phyloP scores from a whole-genome alignment of 2,888 invertebrate genomes.

The Girardia tigrina region DNA sequence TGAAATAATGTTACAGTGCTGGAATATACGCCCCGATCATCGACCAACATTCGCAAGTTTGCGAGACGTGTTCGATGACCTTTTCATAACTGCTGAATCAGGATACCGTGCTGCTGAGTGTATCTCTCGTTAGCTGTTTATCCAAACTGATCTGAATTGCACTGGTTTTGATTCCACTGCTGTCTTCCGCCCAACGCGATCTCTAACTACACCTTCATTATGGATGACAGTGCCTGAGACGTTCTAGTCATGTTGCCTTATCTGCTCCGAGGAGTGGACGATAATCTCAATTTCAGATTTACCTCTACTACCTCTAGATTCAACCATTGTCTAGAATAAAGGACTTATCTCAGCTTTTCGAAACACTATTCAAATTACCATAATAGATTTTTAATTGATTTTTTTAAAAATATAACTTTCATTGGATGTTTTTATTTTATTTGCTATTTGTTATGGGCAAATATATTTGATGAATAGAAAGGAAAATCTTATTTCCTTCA shows the following conservation, averaged over 20 bases:
- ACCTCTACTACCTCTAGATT: slow-evolving; percentile 8
- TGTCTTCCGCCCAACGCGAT: slow-evolving; percentile 15
- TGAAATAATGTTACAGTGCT: slow-evolving; percentile 79
- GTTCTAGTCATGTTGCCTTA: slow-evolving; percentile 23
- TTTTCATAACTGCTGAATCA: slow-evolving; percentile 54
- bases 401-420: slow-evolving; percentile 17
- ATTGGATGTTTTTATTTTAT: background rate
- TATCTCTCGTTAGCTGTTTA: slow-evolving; percentile 9
- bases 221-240: slow-evolving; percentile 16
- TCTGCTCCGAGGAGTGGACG: slow-evolving; percentile 13
- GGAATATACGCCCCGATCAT: slow-evolving; percentile 78
- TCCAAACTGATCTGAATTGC: slow-evolving; percentile 19
- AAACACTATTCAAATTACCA: slow-evolving; percentile 10
- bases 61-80: slow-evolving; percentile 47
- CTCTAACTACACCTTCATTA: slow-evolving; percentile 2
- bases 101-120: slow-evolving; percentile 56
- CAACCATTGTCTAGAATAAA: slow-evolving; percentile 23
- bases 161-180: slow-evolving; percentile 14
- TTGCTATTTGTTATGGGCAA: too few relatives aligned
- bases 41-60: slow-evolving; percentile 86
- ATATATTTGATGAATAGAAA: too few relatives aligned
- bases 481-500: too few relatives aligned
- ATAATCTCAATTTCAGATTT: slow-evolving; percentile 14
- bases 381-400: slow-evolving; percentile 18
- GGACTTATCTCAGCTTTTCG: slow-evolving; percentile 20